Evolutionary conservation across 2,797 vertebrate species (phyloP).

Genomic region (Dipus sagitta): DNA sequence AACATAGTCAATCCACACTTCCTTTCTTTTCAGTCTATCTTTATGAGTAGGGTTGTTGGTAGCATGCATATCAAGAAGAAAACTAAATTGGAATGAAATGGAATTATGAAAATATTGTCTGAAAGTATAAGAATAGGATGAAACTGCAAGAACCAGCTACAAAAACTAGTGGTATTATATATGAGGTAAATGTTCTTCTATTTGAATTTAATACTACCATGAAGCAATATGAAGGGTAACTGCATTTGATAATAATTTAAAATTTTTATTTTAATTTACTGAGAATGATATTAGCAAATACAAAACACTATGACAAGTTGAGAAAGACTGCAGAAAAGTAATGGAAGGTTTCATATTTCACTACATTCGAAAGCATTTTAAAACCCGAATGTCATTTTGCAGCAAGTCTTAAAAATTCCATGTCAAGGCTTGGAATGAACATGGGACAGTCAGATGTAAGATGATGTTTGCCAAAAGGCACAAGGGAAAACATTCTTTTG

Average conservation of each 20-base stretch:
- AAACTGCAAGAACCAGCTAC: no score
- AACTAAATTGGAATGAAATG: neutral
- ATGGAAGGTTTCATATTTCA: conserved; percentile 12
- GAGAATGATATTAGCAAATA: neutral
- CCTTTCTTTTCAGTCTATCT: neutral
- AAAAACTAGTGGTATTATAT: neutral
- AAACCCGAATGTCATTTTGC: neutral
- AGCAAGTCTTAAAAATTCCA: neutral
- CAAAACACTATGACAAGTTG: neutral
- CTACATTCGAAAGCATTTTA: neutral
- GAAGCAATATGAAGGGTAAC: neutral
- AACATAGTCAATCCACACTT: neutral
- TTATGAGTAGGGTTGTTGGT: neutral
- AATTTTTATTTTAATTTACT: neutral
- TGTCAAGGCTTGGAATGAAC: neutral
- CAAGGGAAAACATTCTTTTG: neutral
- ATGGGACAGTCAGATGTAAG: neutral
- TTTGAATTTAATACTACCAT: neutral
- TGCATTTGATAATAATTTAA: neutral
- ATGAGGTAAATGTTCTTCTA: neutral
- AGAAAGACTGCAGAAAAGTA: neutral
- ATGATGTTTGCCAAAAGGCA: neutral
- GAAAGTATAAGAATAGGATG: neutral
- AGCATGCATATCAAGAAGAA: neutral
- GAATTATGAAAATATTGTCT: neutral